These are phyloP conservation scores for Serilophus lunatus DNA, from an alignment of 2,113 vertebrate genomes.

Conservation along the genomic window DNA sequence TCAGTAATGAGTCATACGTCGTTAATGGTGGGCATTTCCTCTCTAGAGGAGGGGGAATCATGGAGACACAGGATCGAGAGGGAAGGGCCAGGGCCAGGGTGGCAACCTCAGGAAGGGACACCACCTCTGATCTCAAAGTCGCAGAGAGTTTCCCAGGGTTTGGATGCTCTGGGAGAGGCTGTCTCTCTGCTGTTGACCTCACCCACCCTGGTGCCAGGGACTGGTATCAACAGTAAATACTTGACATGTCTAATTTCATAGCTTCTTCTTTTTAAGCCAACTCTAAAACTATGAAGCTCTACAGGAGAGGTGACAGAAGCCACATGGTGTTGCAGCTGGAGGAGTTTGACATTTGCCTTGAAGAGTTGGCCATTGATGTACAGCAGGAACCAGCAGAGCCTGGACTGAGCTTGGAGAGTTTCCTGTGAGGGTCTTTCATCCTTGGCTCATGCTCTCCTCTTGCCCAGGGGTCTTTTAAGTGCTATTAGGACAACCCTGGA, in stretches of 20 bases:
- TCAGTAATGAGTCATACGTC: not conserved
- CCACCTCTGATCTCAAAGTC: not conserved
- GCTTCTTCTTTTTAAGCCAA: not conserved
- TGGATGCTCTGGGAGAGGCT: not conserved
- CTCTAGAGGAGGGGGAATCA: not conserved
- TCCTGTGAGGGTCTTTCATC: not conserved
- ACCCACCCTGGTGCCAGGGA: not conserved
- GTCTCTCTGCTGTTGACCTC: not conserved
- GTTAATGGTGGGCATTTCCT: not conserved
- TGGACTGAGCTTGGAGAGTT: not conserved
- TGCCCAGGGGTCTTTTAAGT: not conserved
- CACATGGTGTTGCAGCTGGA: accelerated
- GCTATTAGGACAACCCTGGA: not conserved
- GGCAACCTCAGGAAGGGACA: not conserved
- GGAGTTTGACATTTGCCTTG: not conserved
- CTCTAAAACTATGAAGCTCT: not conserved
- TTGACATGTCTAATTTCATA: not conserved
- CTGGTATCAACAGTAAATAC: accelerated
- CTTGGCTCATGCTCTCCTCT: not conserved
- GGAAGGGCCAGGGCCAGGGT: not conserved
- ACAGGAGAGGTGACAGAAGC: not conserved
- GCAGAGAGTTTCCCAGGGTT: not conserved
- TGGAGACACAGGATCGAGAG: accelerated
- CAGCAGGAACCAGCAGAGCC: not conserved
- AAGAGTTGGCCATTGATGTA: not conserved